phyloP scores from a whole-genome alignment of 2,797 vertebrate genomes.

The Molothrus aeneus region DNA sequence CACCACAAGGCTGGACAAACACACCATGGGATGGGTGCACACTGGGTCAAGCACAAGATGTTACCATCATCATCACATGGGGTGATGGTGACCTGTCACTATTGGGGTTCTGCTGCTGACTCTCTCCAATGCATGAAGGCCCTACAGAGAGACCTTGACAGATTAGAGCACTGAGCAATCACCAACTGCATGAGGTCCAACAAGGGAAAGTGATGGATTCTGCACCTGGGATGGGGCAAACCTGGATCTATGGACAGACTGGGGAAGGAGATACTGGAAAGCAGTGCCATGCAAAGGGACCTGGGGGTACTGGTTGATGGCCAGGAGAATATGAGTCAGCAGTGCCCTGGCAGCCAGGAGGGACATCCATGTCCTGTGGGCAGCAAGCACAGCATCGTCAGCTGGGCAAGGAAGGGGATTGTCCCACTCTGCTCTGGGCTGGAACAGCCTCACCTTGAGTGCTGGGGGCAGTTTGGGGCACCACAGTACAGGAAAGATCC shows the following conservation, averaged over 20 bases:
- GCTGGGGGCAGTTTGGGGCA: neutral
- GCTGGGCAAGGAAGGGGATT: neutral
- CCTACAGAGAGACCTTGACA: neutral
- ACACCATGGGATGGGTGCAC: neutral
- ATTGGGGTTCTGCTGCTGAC: neutral
- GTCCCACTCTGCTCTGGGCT: neutral
- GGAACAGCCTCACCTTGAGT: accelerated
- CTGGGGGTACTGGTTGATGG: neutral
- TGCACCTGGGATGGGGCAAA: neutral
- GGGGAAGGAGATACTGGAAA: neutral
- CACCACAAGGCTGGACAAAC: neutral
- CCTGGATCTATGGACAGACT: no score
- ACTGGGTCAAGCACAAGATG: neutral
- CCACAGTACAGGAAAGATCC: neutral
- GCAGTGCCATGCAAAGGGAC: neutral
- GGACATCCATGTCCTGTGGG: neutral
- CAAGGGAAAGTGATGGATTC: accelerated
- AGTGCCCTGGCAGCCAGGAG: neutral
- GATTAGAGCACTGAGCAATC: neutral
- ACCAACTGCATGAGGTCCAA: neutral
- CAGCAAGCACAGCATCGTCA: neutral
- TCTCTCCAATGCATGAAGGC: neutral
- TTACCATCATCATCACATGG: neutral
- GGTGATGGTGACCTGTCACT: neutral
- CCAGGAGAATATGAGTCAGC: neutral